A percentile compares a stretch with the other conserved stretches of the same genome.
phyloP scores from a whole-genome alignment of 2,888 invertebrate genomes.

The Scaptomyza caliginosa region DNA sequence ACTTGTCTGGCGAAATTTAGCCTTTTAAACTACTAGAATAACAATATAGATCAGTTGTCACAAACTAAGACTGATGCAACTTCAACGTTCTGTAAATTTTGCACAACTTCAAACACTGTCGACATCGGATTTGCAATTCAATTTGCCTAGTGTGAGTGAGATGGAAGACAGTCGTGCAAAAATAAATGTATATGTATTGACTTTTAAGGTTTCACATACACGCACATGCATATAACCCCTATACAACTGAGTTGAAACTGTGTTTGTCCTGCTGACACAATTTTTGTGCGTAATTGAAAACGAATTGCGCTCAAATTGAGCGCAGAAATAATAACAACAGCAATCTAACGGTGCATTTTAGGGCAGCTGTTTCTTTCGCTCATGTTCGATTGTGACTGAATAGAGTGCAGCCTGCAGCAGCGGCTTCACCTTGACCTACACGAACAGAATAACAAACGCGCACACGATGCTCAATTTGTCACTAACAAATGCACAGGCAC shows the following conservation, averaged over 20 bases:
- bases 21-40: neutral
- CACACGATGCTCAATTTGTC: conserved; percentile 1
- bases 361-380: conserved; percentile 40
- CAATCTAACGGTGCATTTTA: conserved; percentile 43
- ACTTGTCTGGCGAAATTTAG: neutral
- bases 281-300: conserved; percentile 34
- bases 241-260: neutral
- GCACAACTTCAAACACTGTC: neutral
- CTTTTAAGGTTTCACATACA: conserved; percentile 59
- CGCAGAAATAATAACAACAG: conserved; percentile 10
- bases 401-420: conserved; percentile 16
- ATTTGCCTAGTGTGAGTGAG: neutral
- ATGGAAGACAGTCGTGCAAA: conserved; percentile 13
- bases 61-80: no score
- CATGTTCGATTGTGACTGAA: neutral
- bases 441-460: conserved; percentile 41
- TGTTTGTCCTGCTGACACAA: conserved; percentile 56
- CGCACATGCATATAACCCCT: conserved; percentile 1
- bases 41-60: no score
- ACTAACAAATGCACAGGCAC: conserved; percentile 6
- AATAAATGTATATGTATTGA: conserved; percentile 40
- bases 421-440: conserved; percentile 73
- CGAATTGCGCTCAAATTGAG: conserved; percentile 40
- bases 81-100: no score
- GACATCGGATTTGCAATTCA: neutral